Percentiles rank a stretch among this genome's conserved stretches.
Evolutionary conservation across 1,140 invertebrate species (phyloP).

Genomic region (Drosophila varians): DNA sequence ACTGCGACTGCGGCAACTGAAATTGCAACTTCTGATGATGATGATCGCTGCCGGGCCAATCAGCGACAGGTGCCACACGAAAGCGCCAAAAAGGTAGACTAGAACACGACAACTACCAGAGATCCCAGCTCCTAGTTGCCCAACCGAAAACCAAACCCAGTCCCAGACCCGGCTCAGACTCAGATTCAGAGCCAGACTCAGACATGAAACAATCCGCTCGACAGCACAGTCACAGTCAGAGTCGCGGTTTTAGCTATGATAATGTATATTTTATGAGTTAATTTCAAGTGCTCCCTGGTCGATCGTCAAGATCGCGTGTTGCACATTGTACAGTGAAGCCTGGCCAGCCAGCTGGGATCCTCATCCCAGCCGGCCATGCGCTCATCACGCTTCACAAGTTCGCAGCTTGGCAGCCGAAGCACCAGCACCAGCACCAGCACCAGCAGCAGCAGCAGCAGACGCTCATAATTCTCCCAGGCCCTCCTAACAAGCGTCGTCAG

Average conservation of each 20-base stretch:
- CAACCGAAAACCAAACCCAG: neutral
- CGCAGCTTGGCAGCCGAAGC: conserved; percentile 56
- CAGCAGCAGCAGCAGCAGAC: conserved; percentile 20
- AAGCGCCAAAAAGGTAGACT: conserved; percentile 74
- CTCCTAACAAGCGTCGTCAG: conserved; percentile 58
- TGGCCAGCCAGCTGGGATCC: conserved; percentile 16
- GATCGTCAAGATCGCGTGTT: conserved; percentile 61
- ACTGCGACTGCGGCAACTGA: neutral
- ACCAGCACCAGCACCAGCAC: conserved; percentile 17
- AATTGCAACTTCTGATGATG: conserved; percentile 47
- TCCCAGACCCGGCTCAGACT: conserved; percentile 5
- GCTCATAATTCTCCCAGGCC: conserved; percentile 68
- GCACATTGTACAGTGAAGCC: conserved; percentile 53
- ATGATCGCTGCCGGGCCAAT: conserved; percentile 54
- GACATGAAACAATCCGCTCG: conserved; percentile 15
- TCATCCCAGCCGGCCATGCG: conserved; percentile 33
- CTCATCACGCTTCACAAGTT: conserved; percentile 81
- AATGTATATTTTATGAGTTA: conserved; percentile 83
- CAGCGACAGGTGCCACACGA: conserved; percentile 75
- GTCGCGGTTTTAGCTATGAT: conserved; percentile 66
- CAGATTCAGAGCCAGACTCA: conserved; percentile 28
- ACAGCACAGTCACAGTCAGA: conserved; percentile 29
- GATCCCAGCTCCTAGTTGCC: conserved; percentile 2
- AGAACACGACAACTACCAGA: conserved; percentile 49
- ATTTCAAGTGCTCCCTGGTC: conserved; percentile 50